Percentiles rank a stretch among this genome's conserved stretches.
Evolutionary conservation across 2,113 vertebrate species (phyloP).

Genomic region (Orthonyx spaldingii): DNA sequence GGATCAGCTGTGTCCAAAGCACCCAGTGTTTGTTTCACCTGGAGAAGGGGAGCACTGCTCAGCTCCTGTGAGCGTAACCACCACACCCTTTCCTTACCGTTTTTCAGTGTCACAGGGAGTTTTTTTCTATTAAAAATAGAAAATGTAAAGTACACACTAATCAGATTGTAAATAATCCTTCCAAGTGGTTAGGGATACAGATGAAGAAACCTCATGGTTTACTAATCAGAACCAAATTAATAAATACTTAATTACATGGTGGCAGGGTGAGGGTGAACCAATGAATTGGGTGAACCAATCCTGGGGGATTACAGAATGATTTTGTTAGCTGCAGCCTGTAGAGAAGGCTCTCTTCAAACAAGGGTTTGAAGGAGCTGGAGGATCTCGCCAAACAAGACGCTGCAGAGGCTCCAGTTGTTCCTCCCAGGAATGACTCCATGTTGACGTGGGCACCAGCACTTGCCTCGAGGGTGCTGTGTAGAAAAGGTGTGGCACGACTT

Average conservation of each 20-base stretch:
- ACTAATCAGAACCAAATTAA: not conserved
- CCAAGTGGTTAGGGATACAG: not conserved
- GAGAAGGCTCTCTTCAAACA: not conserved
- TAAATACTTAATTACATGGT: not conserved
- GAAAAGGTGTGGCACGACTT: not conserved
- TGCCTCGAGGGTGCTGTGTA: not conserved
- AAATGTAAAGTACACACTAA: not conserved
- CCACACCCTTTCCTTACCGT: fast-evolving
- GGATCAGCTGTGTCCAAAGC: fast-evolving
- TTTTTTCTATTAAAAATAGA: not conserved
- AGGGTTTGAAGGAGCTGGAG: not conserved
- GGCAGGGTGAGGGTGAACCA: not conserved
- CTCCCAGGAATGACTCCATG: not conserved
- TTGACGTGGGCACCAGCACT: fast-evolving
- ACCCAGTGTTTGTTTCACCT: fast-evolving
- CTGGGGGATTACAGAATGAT: not conserved
- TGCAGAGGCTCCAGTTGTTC: not conserved
- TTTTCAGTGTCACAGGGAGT: fast-evolving
- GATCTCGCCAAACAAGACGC: not conserved
- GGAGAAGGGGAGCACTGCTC: not conserved
- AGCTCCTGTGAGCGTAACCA: fast-evolving
- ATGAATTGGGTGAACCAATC: fast-evolving
- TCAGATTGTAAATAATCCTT: not conserved
- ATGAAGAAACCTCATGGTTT: not conserved
- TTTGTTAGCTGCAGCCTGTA: not conserved